Base-by-base conservation (phyloP, 2,888 invertebrate species). In the Phragmatobia fuliginosa region DNA sequence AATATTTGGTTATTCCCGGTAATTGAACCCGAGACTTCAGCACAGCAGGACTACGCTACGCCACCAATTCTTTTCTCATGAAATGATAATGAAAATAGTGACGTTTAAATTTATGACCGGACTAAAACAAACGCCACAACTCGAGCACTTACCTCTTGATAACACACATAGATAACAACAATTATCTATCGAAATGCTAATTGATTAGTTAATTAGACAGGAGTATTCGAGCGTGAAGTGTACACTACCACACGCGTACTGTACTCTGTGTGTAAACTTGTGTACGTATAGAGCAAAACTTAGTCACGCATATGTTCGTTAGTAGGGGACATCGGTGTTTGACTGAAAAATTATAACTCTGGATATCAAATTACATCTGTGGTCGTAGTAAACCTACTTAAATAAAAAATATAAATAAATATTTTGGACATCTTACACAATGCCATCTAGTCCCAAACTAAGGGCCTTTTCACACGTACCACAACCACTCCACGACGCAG, bases 151-250 rank as follows among this genome's bases (percentile, higher is more conserved):
- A 60, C 41, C 33, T 56, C 25, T 68, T 65, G 76, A 83, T 78
- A 73, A 74, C 74, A 76, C 66, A 72, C 61, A 77, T 71, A 77
- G 79, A 80, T 80, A 84, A 73, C 36, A 32, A 66, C 73, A 82
- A 81, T 82, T 82, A 84, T 82, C 79, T 78, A 84, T 83, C 78
- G 80, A 84, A 78, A 85, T 85, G 83, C 75, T 85, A 85, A 87
- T 86, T 85, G 78, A 84, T 84, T 82, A 72, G 73, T 79, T 83
- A 85, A 85, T 87, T 83, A 80, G 74, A 77, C 62, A 67, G 25
- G 71, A 77, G 70, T 71, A 73, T 75, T 52, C 75, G 70, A 72
- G 71, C 78, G 74, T 77, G 74, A 73, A 74, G 68, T 72, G 73
- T 67, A 67, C 62, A 36, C 58, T 49, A 62, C 21, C 16, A 45